Conservation (phyloP, 1,140 invertebrate species). For the Pseudomyrmex flavicornis region DNA sequence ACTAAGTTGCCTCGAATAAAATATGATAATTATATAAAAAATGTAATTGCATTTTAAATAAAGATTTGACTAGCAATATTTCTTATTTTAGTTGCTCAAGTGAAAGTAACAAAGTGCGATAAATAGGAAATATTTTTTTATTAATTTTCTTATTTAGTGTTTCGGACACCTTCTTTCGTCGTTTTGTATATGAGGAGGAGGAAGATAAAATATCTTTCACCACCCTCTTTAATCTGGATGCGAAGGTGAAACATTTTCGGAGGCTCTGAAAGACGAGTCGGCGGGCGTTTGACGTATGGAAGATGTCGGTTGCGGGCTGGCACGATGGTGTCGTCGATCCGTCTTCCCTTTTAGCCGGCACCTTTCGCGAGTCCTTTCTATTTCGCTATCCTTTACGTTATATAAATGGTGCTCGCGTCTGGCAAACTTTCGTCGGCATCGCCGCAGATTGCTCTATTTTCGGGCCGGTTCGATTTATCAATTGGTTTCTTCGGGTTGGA, state of each 20-base stretch:
- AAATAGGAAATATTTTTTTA: background rate
- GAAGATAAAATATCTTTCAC: slow-evolving; percentile 57
- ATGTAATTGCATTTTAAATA: no score
- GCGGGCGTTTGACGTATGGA: slow-evolving; percentile 80
- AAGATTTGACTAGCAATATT: background rate
- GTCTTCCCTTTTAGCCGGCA: slow-evolving; percentile 76
- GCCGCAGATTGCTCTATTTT: slow-evolving; percentile 71
- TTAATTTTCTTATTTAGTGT: slow-evolving; percentile 41
- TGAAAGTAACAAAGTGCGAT: no score
- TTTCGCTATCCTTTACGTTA: slow-evolving; percentile 77
- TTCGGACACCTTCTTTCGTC: slow-evolving; percentile 32
- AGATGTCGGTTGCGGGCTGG: slow-evolving; percentile 74
- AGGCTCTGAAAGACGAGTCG: slow-evolving; percentile 62
- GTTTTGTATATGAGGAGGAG: slow-evolving; percentile 4
- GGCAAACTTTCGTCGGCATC: slow-evolving; percentile 61
- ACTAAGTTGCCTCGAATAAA: no score
- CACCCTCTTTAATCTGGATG: slow-evolving; percentile 50
- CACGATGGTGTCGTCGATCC: slow-evolving; percentile 82
- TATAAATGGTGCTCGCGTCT: slow-evolving; percentile 80
- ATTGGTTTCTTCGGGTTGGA: slow-evolving; percentile 71
- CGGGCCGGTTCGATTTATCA: slow-evolving; percentile 77
- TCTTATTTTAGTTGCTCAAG: no score
- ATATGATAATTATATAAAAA: no score
- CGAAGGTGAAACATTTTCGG: slow-evolving; percentile 52
- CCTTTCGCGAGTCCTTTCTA: slow-evolving; percentile 77